phyloP scores from a whole-genome alignment of 2,888 invertebrate genomes.

The Drosophila merina region DNA sequence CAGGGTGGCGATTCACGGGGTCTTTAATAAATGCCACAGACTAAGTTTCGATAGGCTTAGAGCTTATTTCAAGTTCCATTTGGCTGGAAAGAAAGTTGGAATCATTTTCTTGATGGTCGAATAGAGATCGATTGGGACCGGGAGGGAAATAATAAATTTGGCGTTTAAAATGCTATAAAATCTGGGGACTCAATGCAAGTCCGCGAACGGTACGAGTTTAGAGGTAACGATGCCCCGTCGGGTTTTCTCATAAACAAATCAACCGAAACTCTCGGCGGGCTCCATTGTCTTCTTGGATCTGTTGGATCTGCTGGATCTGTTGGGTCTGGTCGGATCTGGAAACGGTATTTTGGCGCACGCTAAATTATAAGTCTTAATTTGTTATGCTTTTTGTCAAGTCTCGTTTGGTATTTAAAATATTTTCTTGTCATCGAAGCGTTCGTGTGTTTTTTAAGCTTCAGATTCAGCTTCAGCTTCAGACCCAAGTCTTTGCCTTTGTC shows the following conservation, averaged over 20 bases:
- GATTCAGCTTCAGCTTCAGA: neutral
- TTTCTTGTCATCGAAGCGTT: slow-evolving; percentile 34
- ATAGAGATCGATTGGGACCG: slow-evolving; percentile 12
- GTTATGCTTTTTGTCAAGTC: slow-evolving; percentile 58
- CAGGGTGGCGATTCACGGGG: slow-evolving; percentile 21
- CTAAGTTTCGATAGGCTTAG: slow-evolving; percentile 6
- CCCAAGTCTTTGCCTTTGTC: slow-evolving; percentile 15
- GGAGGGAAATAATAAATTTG: slow-evolving; percentile 54
- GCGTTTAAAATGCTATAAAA: slow-evolving; percentile 62
- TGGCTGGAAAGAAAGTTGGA: slow-evolving; percentile 58
- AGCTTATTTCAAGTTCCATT: slow-evolving; percentile 36
- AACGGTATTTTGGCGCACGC: slow-evolving; percentile 79
- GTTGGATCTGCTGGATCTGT: slow-evolving; percentile 3
- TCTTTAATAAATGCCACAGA: slow-evolving; percentile 31
- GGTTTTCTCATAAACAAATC: slow-evolving; percentile 61
- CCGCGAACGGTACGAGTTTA: slow-evolving; percentile 26
- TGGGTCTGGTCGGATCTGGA: slow-evolving; percentile 15
- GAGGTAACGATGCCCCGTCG: slow-evolving; percentile 40
- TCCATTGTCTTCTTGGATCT: slow-evolving; percentile 52
- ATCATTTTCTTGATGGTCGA: slow-evolving; percentile 19
- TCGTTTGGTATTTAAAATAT: slow-evolving; percentile 36
- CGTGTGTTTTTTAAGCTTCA: slow-evolving; percentile 5
- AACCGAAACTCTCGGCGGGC: slow-evolving; percentile 26
- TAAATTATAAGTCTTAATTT: slow-evolving; percentile 70
- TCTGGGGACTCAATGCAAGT: slow-evolving; percentile 24